Base-by-base conservation (phyloP, 35 echinoderm and acorn worm species). In the Eucidaris tribuloides region DNA sequence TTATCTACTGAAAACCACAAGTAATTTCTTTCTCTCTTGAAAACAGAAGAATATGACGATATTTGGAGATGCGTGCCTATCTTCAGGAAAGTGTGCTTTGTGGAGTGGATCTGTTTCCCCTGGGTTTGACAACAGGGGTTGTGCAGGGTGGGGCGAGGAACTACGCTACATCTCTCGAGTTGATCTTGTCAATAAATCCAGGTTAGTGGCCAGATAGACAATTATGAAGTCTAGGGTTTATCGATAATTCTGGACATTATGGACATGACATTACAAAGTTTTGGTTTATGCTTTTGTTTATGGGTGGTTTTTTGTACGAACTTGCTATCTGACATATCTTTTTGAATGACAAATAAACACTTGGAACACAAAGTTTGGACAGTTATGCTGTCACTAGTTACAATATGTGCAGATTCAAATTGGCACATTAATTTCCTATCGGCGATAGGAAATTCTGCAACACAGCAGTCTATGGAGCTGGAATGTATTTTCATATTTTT, bases 71-170 rank as follows among this genome's bases (percentile, higher is more conserved):
- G 34, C 89, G 9, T 99, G 96, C 66, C 34, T 87, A 3, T 37
- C 36, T 7, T 27, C 41, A 17, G 78, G 77, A 17, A 35, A 66
- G 24, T 99, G 90, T 77, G 42, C 87, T 19, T 15, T 93, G 22
- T 99, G 96, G 96, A 82, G 83, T 58, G 96, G 90, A 11, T 93
- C 96, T 0, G 90, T 71, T 14, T 90, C 96, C 31, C 96, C 96
- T 0, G 87, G 91, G 7, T 93, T 99, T 78, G 96, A 99, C 41
- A 99, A 99, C 83, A 76, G 96, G 65, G 96, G 96, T 14, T 99
- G 96, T 80, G 96, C 90, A 25, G 96, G 83, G 18, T 99, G 96
- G 96, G 96, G 96, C 32, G 20, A 43, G 33, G 49, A 81, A 33
- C 91, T 99, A 28, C 84, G 86, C 39, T 89, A 83, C 24, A 44